A percentile compares a stretch with the other conserved stretches of the same genome.
Conservation (phyloP, 2,113 vertebrate genomes). For the Alethe castanea region DNA sequence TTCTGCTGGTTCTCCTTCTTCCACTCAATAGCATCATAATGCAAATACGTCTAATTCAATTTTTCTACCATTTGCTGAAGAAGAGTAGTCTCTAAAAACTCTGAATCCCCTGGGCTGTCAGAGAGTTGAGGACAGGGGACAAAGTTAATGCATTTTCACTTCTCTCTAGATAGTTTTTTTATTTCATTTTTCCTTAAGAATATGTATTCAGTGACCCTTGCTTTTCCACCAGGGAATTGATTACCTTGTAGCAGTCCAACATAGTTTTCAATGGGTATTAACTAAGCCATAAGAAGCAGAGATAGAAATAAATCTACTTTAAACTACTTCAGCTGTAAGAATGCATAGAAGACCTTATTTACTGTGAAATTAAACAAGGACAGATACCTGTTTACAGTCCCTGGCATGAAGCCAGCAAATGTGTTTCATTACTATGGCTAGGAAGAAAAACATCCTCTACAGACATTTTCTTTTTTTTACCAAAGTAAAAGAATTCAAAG, state of each 20-base stretch:
- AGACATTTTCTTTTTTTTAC: background rate
- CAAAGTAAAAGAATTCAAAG: background rate
- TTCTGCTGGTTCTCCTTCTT: background rate
- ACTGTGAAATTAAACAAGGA: constrained; percentile 39
- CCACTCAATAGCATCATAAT: background rate
- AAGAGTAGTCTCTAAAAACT: background rate
- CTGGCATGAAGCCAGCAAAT: background rate
- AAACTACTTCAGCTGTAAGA: background rate
- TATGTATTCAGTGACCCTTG: background rate
- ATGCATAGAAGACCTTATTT: constrained; percentile 12
- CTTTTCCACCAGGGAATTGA: background rate
- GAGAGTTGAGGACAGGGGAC: background rate
- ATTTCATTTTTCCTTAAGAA: background rate
- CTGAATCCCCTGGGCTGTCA: background rate
- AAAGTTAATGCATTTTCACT: background rate
- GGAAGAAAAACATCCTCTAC: background rate
- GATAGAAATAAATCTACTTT: background rate
- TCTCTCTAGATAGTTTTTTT: background rate
- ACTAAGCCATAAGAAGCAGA: background rate
- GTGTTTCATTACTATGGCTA: constrained; percentile 15
- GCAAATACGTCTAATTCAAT: background rate
- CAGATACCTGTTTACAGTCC: constrained; percentile 20
- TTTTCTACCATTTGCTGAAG: background rate
- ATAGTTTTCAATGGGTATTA: background rate
- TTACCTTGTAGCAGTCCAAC: background rate